Evolutionary conservation across 1,140 invertebrate genomes (phyloP).

Genomic region (Varroa destructor): DNA sequence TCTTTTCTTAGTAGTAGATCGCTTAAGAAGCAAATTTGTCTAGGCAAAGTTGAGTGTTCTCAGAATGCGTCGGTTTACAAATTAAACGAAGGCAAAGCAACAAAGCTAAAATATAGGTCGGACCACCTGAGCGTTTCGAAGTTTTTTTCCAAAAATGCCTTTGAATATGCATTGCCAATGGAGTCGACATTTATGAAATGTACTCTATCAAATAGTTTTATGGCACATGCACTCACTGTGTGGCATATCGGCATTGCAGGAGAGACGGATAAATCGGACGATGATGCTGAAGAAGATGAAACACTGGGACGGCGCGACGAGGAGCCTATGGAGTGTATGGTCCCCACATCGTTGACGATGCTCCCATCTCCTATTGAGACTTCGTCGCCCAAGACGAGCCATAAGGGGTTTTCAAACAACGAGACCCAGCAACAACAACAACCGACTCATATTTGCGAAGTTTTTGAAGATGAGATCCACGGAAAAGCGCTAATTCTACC

Average conservation of each 20-base stretch:
- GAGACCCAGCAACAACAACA: slow-evolving; percentile 8
- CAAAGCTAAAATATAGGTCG: no score
- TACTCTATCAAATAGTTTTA: no score
- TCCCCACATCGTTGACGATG: background rate
- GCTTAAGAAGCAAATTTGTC: no score
- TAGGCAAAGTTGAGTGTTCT: no score
- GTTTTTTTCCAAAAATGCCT: no score
- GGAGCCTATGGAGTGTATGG: slow-evolving; percentile 14
- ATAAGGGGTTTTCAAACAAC: slow-evolving; percentile 2
- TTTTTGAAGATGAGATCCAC: slow-evolving; percentile 24
- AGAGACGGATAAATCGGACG: slow-evolving; percentile 25
- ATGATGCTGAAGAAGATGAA: slow-evolving; percentile 15
- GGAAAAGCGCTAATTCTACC: slow-evolving; percentile 20
- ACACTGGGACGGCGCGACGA: slow-evolving; percentile 11
- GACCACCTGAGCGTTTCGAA: no score
- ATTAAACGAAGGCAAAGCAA: no score
- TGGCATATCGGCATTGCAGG: background rate
- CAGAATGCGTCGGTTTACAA: no score
- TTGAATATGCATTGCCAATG: no score
- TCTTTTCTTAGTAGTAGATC: no score
- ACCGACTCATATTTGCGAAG: slow-evolving; percentile 19
- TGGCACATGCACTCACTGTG: no score
- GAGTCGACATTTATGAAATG: no score
- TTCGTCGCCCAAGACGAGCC: slow-evolving; percentile 21
- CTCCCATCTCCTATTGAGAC: slow-evolving; percentile 22